These are phyloP conservation scores for Galeopsomyia nigrocyanea DNA, from an alignment of 2,888 invertebrate genomes.

Conservation along the genomic window DNA sequence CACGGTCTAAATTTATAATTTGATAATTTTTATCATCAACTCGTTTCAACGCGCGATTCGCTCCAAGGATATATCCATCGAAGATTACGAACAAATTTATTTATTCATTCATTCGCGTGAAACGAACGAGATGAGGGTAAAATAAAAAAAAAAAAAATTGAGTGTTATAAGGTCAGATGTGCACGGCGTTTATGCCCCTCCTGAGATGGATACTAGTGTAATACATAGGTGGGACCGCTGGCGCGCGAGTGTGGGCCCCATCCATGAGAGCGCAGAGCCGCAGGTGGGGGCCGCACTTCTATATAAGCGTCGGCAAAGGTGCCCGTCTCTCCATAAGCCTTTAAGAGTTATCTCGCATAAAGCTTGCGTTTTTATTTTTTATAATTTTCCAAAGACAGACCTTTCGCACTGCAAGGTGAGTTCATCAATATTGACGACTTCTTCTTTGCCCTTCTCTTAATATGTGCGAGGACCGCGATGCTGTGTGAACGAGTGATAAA, in stretches of 20 bases:
- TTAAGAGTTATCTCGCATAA: conserved; percentile 18
- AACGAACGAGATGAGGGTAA: background rate
- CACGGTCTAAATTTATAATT: too few relatives aligned
- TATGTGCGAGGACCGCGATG: background rate
- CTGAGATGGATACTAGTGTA: too few relatives aligned
- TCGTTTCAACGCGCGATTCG: too few relatives aligned
- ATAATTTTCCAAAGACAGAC: conserved; percentile 6
- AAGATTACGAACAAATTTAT: too few relatives aligned
- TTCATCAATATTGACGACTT: conserved; percentile 7
- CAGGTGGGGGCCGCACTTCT: conserved; percentile 61
- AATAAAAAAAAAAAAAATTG: background rate
- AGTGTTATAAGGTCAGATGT: conserved; percentile 11
- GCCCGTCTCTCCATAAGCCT: conserved; percentile 64
- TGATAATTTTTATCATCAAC: too few relatives aligned
- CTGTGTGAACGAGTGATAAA: background rate
- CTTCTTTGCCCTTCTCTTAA: background rate
- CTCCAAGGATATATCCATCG: too few relatives aligned
- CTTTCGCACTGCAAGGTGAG: conserved; percentile 52
- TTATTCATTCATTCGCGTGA: too few relatives aligned
- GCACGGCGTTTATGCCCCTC: background rate
- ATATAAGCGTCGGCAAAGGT: conserved; percentile 64
- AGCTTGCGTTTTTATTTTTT: conserved; percentile 2
- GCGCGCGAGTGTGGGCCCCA: conserved; percentile 28
- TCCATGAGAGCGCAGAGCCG: background rate
- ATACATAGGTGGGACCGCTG: background rate